Base-by-base conservation (phyloP, 2,797 vertebrate species). In the Urocyon cinereoargenteus region DNA sequence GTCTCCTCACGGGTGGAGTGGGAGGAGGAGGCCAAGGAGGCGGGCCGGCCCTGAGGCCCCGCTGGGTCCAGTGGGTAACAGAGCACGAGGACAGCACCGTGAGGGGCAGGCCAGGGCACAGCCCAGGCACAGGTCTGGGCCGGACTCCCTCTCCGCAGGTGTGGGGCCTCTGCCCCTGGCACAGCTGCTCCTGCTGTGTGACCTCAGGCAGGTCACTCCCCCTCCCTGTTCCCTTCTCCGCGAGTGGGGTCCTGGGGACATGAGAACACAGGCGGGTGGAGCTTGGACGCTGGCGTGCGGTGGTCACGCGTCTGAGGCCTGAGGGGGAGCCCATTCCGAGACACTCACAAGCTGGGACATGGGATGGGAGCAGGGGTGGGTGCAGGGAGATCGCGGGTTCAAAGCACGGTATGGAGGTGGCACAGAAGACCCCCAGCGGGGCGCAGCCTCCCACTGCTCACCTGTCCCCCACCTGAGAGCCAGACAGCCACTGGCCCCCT, bases 271-370 rank as follows among this genome's bases (percentile, higher is more conserved):
- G 21, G 70, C 21, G 3, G 19, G 13, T 59, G 2, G 26, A 3
- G 49, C 24, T 9, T n/a, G 19, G 13, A 49, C 13, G 6, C 31
- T 31, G 40, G 24, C 2, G 4, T 0, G 3, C 28, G 0, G 21
- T 9, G 9, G 8, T 53, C 22, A 2, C 8, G 4, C 10, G 3
- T 40, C 66, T 62, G 72, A 77, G 19, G 19, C 51, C 5, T 18
- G 19, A 53, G 1, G 15, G 10, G 59, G 57, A 45, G 9, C 26
- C 36, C 14, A 2, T 28, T 26, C 34, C 2, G 1, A 49, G 36
- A 55, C 26, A 64, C 15, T 21, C 49, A 9, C 14, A 9, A 2
- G 18, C 7, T 59, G 49, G 21, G 59, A 55, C 2, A 5, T 4
- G 10, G 1, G 61, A 68, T 1, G 9, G 61, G 51, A 78, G 10